A percentile compares a stretch with the other conserved stretches of the same genome.
These are phyloP conservation scores for Felis chaus DNA, from an alignment of 2,113 vertebrate genomes.

Conservation along the genomic window DNA sequence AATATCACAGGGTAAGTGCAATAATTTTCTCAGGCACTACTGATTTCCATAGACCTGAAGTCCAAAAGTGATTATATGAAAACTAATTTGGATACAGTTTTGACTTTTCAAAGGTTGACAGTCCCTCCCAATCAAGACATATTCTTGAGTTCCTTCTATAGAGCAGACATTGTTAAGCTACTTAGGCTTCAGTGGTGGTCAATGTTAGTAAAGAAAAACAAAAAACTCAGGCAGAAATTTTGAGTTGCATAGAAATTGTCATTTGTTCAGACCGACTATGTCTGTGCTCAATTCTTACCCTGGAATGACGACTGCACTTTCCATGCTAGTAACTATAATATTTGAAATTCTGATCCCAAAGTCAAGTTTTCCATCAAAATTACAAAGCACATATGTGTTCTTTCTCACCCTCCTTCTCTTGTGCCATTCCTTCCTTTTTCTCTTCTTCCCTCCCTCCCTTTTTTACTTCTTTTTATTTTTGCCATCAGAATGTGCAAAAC, in stretches of 20 bases:
- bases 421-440: background rate
- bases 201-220: background rate
- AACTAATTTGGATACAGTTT: background rate
- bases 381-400: background rate
- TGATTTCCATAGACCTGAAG: background rate
- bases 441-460: background rate
- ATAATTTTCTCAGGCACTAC: background rate
- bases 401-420: background rate
- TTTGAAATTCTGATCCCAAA: background rate
- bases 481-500: background rate
- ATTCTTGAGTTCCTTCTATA: background rate
- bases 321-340: background rate
- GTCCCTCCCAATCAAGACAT: background rate
- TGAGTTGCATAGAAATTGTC: background rate
- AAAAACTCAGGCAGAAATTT: background rate
- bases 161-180: background rate
- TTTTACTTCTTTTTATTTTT: background rate
- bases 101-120: background rate
- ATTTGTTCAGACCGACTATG: background rate
- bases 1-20: background rate
- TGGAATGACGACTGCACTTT: background rate
- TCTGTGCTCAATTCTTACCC: background rate
- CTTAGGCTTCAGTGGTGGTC: background rate
- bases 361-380: background rate
- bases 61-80: background rate